Percentiles rank a stretch among this genome's conserved stretches.
Conservation (phyloP, 1,140 invertebrate genomes). For the Gerris buenoi region DNA sequence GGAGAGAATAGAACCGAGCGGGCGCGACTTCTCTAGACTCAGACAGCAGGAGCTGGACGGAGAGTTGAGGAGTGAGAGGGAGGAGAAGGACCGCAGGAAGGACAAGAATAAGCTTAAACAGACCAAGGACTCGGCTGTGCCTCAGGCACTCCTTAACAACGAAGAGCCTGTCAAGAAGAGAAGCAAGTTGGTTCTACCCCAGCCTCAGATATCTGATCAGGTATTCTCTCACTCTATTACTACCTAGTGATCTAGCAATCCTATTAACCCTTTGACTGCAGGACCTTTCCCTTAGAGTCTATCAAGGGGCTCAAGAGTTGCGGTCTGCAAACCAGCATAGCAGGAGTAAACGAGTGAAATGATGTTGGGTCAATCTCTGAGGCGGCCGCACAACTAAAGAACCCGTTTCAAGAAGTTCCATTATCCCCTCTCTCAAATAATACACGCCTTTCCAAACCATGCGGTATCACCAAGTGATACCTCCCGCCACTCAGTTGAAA, state of each 20-base stretch:
- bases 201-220: conserved; percentile 92
- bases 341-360: too few relatives aligned
- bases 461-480: too few relatives aligned
- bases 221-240: conserved; percentile 26
- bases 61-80: conserved; percentile 72
- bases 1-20: conserved; percentile 73
- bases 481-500: too few relatives aligned
- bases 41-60: conserved; percentile 87
- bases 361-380: too few relatives aligned
- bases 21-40: conserved; percentile 75
- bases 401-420: too few relatives aligned
- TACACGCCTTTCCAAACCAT: too few relatives aligned
- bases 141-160: conserved; percentile 73
- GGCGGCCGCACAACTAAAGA: too few relatives aligned
- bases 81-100: conserved; percentile 74
- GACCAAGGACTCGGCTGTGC: conserved; percentile 91
- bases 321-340: too few relatives aligned
- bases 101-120: conserved; percentile 88
- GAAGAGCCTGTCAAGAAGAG: conserved; percentile 84
- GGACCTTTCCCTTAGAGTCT: too few relatives aligned
- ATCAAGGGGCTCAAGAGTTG: too few relatives aligned
- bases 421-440: too few relatives aligned
- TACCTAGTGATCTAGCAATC: background rate
- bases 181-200: conserved; percentile 88
- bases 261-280: too few relatives aligned